A percentile compares a stretch with the other conserved stretches of the same genome.
Evolutionary conservation across 2,797 vertebrate species (phyloP).

Genomic region (Cirrhinus mrigala): DNA sequence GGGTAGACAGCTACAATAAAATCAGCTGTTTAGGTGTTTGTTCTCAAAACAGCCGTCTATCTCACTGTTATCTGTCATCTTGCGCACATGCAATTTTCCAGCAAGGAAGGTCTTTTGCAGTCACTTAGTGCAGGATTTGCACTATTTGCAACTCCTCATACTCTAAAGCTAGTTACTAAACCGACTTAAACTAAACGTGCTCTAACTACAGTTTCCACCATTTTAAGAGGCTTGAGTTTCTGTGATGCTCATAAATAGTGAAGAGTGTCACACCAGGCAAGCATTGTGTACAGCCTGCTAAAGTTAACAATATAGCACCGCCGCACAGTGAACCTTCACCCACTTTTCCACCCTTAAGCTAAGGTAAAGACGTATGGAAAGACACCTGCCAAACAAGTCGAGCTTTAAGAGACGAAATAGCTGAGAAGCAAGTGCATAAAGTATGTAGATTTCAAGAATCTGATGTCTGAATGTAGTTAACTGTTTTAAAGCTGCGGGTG

Average conservation of each 20-base stretch:
- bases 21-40: slow-evolving; percentile 14
- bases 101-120: not conserved
- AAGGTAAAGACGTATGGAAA: not conserved
- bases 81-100: not conserved
- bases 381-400: not conserved
- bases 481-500: too few relatives aligned
- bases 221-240: not conserved
- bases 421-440: not conserved
- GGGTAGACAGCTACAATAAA: not conserved
- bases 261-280: not conserved
- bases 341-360: slow-evolving; percentile 27
- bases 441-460: not conserved
- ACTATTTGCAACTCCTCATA: not conserved
- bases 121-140: not conserved
- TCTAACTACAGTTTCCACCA: slow-evolving; percentile 22
- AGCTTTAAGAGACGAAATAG: not conserved
- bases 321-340: slow-evolving; percentile 50
- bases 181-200: not conserved
- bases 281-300: not conserved
- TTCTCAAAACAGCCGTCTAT: slow-evolving; percentile 21
- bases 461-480: not conserved
- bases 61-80: not conserved
- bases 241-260: not conserved
- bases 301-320: slow-evolving; percentile 25
- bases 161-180: not conserved